Percentiles rank a stretch among this genome's conserved stretches.
Evolutionary conservation across 2,797 vertebrate species (phyloP).

Genomic region (Crenuchus spilurus): DNA sequence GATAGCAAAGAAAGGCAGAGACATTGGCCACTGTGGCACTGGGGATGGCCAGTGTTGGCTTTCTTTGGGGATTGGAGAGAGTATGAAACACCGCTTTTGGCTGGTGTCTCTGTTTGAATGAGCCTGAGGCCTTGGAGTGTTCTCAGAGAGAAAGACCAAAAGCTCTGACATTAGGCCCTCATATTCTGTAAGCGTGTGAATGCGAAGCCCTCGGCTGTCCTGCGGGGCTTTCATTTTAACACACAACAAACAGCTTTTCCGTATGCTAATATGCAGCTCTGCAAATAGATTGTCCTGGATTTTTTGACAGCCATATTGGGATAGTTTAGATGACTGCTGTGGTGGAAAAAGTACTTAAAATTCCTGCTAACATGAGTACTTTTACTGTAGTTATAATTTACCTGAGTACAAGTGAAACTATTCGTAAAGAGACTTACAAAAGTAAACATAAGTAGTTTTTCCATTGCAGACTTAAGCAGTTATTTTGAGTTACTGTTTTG

Average conservation of each 20-base stretch:
- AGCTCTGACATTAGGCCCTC: constrained; percentile 26
- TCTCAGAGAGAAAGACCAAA: constrained; percentile 29
- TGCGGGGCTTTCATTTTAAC: constrained; percentile 18
- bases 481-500: too few species aligned
- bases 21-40: not conserved
- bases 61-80: constrained; percentile 1
- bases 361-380: too few species aligned
- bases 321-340: not conserved
- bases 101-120: constrained; percentile 14
- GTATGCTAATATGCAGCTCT: not conserved
- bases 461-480: too few species aligned
- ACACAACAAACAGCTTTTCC: not conserved
- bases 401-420: too few species aligned
- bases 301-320: not conserved
- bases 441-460: too few species aligned
- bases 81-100: constrained; percentile 7
- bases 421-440: too few species aligned
- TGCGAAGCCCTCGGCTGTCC: constrained; percentile 13
- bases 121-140: constrained; percentile 33
- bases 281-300: not conserved
- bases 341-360: too few species aligned
- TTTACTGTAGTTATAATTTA: too few species aligned
- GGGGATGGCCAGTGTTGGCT: not conserved
- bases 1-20: constrained; percentile 4
- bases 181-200: constrained; percentile 13